Percentiles rank a stretch among this genome's conserved stretches.
Conservation (phyloP, 2,113 vertebrate genomes). For the Opisthocomus hoazin region DNA sequence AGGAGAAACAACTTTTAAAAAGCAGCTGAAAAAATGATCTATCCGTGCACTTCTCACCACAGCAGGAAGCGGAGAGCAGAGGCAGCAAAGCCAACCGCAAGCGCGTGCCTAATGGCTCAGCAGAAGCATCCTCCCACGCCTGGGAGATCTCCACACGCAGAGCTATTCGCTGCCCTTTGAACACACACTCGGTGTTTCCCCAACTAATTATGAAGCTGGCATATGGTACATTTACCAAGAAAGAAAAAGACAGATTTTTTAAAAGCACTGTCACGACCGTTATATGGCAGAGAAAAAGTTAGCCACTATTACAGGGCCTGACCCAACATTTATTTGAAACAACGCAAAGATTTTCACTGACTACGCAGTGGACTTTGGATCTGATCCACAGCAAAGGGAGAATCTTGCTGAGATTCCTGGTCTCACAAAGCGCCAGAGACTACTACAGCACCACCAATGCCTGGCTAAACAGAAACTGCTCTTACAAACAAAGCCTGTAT, state of each 20-base stretch:
- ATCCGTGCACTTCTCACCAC: not conserved
- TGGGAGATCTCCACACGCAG: not conserved
- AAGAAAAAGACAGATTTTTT: not conserved
- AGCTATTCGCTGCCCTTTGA: not conserved
- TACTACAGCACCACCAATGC: not conserved
- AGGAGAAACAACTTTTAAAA: not conserved
- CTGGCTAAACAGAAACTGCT: not conserved
- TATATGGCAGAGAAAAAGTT: not conserved
- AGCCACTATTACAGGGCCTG: not conserved
- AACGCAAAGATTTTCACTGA: not conserved
- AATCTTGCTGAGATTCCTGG: not conserved
- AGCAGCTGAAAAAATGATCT: not conserved
- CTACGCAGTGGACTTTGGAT: not conserved
- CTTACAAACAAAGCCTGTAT: not conserved
- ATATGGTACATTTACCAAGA: constrained; percentile 8
- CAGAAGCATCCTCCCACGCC: not conserved
- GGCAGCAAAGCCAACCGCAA: not conserved
- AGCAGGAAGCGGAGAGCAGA: not conserved
- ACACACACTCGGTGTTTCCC: not conserved
- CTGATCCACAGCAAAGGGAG: not conserved
- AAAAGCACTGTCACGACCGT: not conserved
- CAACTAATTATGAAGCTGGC: not conserved
- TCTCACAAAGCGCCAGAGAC: not conserved
- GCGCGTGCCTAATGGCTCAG: not conserved
- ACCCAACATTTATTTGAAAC: not conserved